Base-by-base conservation (phyloP, 2,113 vertebrate species). In the Neolamprologus modestus region DNA sequence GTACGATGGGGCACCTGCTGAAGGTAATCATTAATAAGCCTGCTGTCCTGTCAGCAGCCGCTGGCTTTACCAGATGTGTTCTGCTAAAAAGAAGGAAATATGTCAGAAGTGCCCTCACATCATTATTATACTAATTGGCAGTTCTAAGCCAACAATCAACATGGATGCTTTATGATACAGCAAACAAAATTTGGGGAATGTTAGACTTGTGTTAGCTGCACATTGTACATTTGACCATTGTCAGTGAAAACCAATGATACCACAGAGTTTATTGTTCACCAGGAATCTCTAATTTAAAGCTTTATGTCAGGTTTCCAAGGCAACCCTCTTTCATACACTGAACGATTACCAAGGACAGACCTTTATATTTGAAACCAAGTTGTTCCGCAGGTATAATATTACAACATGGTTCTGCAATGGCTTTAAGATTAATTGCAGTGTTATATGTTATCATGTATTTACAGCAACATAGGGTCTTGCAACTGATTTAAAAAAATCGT, bases 21-120 rank as follows among this genome's bases (percentile, higher is more conserved):
- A 91, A 94, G 87, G 91, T 90, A 94, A 96, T 95, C 93, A 93
- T 95, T 96, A 96, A 92, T 92, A 94, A 91, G 89, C 94, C 94
- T 50, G 92, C 92, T 93, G 92, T 94, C 93, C 93, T 95, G 94
- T 95, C 92, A 91, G 92, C 85, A 86, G 85, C 92, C 79, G 66
- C 91, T 76, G 92, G 88, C 88, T 91, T 84, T 90, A 91, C 81
- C 95, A 92, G 92, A 93, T 94, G 90, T 92, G 92, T 84, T 84
- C 85, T 71, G 17, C 80, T 82, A 82, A 93, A 91, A 86, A 53
- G 81, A 89, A 66, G 79, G 40, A 80, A 89, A 84, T 82, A 37
- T 83, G 59, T 76, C 63, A 80, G 61, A 79, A 87, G 50, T 57
- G 63, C 68, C 87, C 84, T 80, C 83, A 81, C 80, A 66, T 87